Evolutionary conservation across 2,888 invertebrate species (phyloP).

Genomic region (Loripinus fragilis): DNA sequence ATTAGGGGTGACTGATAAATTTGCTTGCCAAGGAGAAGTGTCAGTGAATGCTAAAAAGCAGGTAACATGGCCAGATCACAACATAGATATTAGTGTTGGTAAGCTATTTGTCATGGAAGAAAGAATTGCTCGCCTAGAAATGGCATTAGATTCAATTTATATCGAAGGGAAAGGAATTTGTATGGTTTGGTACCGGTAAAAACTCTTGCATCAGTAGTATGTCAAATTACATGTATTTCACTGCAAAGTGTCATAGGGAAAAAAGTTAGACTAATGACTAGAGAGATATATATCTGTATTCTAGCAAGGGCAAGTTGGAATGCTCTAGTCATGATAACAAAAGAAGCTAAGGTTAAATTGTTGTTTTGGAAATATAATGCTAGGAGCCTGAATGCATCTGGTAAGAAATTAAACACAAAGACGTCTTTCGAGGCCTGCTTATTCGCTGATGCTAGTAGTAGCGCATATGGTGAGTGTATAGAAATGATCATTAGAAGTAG

Average conservation of each 20-base stretch:
- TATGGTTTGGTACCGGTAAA: constrained; percentile 9
- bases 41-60: constrained; percentile 17
- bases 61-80: constrained; percentile 29
- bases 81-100: neutral
- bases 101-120: constrained; percentile 19
- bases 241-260: constrained; percentile 24
- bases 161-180: neutral
- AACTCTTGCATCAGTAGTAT: constrained; percentile 20
- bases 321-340: constrained; percentile 14
- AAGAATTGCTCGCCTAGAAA: constrained; percentile 17
- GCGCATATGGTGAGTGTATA: constrained; percentile 25
- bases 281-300: constrained; percentile 30
- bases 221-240: constrained; percentile 33
- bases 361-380: constrained; percentile 21
- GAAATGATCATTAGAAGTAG: neutral
- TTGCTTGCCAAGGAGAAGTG: constrained; percentile 25
- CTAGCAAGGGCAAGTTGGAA: constrained; percentile 35
- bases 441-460: constrained; percentile 27
- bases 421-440: neutral
- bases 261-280: constrained; percentile 16
- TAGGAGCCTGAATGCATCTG: neutral
- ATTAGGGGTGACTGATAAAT: too few species aligned
- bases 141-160: neutral
- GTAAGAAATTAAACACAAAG: neutral
- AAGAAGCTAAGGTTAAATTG: constrained; percentile 10